Evolutionary conservation across 1,140 invertebrate species (phyloP).

Genomic region (Formica selysi): DNA sequence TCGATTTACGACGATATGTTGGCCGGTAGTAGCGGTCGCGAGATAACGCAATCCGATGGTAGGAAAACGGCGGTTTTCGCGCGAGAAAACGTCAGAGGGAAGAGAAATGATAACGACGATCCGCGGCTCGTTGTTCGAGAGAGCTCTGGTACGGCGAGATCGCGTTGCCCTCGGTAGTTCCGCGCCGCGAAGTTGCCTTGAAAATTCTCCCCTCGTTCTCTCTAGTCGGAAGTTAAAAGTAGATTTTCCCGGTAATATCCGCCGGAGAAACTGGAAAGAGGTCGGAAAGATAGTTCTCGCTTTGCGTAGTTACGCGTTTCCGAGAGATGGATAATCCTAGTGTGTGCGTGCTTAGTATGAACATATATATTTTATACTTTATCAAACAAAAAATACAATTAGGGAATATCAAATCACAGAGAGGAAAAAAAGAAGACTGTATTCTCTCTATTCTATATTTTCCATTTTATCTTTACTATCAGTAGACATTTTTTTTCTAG

Average conservation of each 20-base stretch:
- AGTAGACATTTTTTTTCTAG: not conserved
- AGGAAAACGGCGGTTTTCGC: conserved; percentile 10
- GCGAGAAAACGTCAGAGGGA: not conserved
- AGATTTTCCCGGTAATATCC: conserved; percentile 53
- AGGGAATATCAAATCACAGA: too few species aligned
- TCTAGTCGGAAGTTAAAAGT: conserved; percentile 42
- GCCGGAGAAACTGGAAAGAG: conserved; percentile 6
- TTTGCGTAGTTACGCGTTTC: not conserved
- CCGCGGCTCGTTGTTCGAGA: conserved; percentile 18
- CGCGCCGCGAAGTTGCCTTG: conserved; percentile 12
- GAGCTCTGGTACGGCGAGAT: not conserved
- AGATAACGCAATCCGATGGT: conserved; percentile 35
- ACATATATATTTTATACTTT: not conserved
- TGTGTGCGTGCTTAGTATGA: not conserved
- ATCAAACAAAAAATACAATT: too few species aligned
- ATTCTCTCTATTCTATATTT: too few species aligned
- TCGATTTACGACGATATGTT: conserved; percentile 66
- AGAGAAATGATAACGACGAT: conserved; percentile 63
- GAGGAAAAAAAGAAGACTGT: too few species aligned
- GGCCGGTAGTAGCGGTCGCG: not conserved
- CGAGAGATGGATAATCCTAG: conserved; percentile 11
- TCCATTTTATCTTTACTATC: not conserved
- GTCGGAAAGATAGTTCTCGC: conserved; percentile 9
- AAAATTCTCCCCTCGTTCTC: conserved; percentile 1
- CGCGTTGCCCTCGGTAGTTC: conserved; percentile 44